A percentile compares a stretch with the other conserved stretches of the same genome.
Conservation (phyloP, 1,140 invertebrate species). For the Condylostylus longicornis region DNA sequence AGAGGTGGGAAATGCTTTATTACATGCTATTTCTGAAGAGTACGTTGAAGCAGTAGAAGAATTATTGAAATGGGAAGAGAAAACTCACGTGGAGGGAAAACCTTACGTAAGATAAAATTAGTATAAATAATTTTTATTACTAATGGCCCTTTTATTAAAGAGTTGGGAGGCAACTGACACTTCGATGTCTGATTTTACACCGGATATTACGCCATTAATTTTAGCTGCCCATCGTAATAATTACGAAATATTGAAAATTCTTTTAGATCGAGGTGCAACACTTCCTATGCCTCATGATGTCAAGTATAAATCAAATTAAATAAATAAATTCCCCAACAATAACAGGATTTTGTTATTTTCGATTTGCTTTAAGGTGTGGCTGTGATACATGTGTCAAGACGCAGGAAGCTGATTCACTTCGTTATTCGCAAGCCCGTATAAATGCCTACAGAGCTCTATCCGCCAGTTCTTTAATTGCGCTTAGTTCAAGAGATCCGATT, state of each 20-base stretch:
- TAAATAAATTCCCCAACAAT: no score
- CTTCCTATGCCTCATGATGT: constrained; percentile 79
- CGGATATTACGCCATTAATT: constrained; percentile 78
- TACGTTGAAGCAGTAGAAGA: constrained; percentile 90
- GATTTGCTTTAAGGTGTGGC: constrained; percentile 48
- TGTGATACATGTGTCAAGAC: constrained; percentile 76
- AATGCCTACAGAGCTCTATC: constrained; percentile 85
- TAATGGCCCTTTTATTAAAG: no score
- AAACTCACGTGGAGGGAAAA: constrained; percentile 52
- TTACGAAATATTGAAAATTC: constrained; percentile 81
- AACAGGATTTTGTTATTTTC: no score
- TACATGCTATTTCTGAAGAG: constrained; percentile 86
- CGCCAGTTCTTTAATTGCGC: constrained; percentile 76
- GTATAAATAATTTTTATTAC: no score
- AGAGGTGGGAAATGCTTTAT: constrained; percentile 65
- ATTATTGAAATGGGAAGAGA: constrained; percentile 74
- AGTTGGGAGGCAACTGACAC: constrained; percentile 75
- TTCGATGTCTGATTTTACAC: constrained; percentile 67
- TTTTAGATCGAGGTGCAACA: constrained; percentile 73
- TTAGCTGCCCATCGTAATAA: constrained; percentile 82
- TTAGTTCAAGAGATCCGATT: constrained; percentile 84
- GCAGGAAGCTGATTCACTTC: constrained; percentile 61
- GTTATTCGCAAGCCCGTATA: constrained; percentile 78
- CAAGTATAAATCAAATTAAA: constrained; percentile 45
- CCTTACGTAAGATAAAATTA: constrained; percentile 50